Base-by-base conservation (phyloP, 2,888 invertebrate species). In the Amblyjoppa proteus region DNA sequence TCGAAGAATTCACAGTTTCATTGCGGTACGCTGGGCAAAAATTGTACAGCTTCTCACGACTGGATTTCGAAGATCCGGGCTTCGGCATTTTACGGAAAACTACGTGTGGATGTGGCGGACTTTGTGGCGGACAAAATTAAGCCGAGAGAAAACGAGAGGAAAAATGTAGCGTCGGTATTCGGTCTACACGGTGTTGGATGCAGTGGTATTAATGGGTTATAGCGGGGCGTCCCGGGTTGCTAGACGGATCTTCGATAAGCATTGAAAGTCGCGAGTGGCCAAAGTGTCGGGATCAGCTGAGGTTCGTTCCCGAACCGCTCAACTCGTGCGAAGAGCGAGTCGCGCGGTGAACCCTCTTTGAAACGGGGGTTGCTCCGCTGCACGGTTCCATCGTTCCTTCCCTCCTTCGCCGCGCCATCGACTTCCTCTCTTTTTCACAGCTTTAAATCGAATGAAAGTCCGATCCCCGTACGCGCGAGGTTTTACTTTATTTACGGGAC, bases 371-470 rank as follows among this genome's bases (percentile, higher is more conserved):
- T 25, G 4, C 28, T 28, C 25, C 28, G 84, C 83, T 83, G 79
- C 86, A 69, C 31, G 53, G 77, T 66, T 79, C 79, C 25, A 7
- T 49, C 74, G 61, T 74, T 61, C 61, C 64, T 45, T 64, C 28
- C n/a, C 64, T 66, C 66, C 38, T 34, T 87, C 87, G 81, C 84
- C 81, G 84, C 83, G 73, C 84, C 69, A 74, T 84, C 88, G 81
- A 80, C 79, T 74, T 86, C 84, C 85, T 87, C 87, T 85, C 87
- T 89, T 88, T 89, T 88, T 86, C 80, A 86, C 84, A 86, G 87
- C 89, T 89, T 87, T 86, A 90, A 92, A 92, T 92, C 91, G 89
- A 91, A 92, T 92, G 91, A 92, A 92, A 91, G 90, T 91, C 90
- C 82, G 85, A 88, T 88, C 88, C 77, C 84, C 70, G 83, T 87